These are phyloP conservation scores for Podarcis cretensis DNA, from an alignment of 2,113 vertebrate species.

Conservation along the genomic window DNA sequence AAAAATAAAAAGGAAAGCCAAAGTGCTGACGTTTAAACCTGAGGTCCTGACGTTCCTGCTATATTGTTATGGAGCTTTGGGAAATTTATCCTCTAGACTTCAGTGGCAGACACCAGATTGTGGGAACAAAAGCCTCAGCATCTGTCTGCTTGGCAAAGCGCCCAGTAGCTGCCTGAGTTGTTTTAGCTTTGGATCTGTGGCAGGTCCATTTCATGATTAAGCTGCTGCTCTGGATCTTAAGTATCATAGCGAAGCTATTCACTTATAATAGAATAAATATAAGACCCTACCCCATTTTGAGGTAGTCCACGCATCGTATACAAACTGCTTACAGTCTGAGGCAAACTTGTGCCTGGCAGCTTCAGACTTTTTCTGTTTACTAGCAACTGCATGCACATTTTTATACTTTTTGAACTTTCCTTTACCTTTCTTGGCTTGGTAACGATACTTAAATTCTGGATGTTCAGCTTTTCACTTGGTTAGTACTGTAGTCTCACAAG, in stretches of 20 bases:
- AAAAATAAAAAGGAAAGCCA: background rate
- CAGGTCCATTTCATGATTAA: background rate
- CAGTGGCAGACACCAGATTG: background rate
- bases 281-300: background rate
- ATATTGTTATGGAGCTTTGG: background rate
- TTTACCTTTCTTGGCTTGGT: background rate
- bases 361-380: conserved; percentile 38
- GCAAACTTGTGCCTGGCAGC: conserved; percentile 8
- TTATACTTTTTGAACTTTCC: conserved; percentile 28
- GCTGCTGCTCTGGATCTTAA: conserved; percentile 17
- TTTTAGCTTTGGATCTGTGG: conserved; percentile 19
- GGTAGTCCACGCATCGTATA: background rate
- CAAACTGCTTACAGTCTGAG: conserved; percentile 5
- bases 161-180: conserved; percentile 15
- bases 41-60: background rate
- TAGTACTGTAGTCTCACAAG: too few species aligned
- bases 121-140: background rate
- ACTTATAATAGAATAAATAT: conserved; percentile 6
- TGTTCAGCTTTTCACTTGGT: background rate
- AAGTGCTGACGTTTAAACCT: background rate
- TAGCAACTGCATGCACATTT: conserved; percentile 25
- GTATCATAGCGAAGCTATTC: background rate
- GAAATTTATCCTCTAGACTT: background rate
- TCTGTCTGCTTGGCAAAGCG: background rate
- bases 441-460: background rate